Conservation (phyloP, 2,113 vertebrate species). For the Pangasianodon gigas region DNA sequence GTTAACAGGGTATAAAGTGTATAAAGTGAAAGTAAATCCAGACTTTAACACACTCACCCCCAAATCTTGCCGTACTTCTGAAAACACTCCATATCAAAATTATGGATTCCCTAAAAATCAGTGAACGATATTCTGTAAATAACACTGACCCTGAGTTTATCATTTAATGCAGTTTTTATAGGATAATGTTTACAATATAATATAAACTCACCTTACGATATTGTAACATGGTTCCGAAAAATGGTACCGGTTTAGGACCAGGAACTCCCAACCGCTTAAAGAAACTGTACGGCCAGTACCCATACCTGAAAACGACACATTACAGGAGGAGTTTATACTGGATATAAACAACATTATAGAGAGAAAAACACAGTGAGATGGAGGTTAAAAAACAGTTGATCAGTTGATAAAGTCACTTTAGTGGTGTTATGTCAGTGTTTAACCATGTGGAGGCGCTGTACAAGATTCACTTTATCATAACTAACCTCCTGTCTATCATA, state of each 20-base stretch:
- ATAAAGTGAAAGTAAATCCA: no score
- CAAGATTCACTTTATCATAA: no score
- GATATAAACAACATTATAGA: no score
- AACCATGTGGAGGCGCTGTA: no score
- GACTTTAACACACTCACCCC: conserved; percentile 66
- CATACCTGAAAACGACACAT: conserved; percentile 64
- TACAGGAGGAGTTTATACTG: not conserved
- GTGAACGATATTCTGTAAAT: not conserved
- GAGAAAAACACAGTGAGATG: no score
- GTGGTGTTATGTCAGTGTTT: no score
- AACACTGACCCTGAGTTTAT: not conserved
- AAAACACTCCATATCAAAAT: conserved; percentile 70
- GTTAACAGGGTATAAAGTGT: no score
- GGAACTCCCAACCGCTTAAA: conserved; percentile 77
- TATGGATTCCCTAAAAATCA: conserved; percentile 59
- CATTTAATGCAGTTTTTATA: not conserved
- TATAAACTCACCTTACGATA: conserved; percentile 67
- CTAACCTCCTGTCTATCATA: no score
- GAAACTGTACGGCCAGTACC: conserved; percentile 61
- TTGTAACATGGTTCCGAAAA: conserved; percentile 69
- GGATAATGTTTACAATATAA: not conserved
- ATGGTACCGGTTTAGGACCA: conserved; percentile 70
- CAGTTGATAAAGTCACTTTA: no score
- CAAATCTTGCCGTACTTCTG: conserved; percentile 73
- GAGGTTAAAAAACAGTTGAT: no score